Evolutionary conservation across 2,113 vertebrate species (phyloP).

Genomic region (Acrocephalus arundinaceus): DNA sequence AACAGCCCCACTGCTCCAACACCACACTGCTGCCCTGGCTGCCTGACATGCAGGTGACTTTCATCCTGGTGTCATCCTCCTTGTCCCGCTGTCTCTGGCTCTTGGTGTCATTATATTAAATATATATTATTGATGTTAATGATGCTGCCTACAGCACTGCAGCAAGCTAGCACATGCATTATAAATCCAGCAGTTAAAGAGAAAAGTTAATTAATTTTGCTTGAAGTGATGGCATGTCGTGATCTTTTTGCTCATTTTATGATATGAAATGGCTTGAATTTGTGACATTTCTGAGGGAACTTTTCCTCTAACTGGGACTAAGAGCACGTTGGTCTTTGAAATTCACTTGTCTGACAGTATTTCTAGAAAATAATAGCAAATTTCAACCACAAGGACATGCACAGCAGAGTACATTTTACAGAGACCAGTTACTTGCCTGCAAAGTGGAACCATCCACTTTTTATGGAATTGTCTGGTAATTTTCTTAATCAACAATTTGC

Average conservation of each 20-base stretch:
- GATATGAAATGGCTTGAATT: not conserved
- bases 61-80: not conserved
- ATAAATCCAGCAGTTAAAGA: conserved; percentile 5
- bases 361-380: not conserved
- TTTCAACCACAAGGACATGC: not conserved
- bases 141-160: not conserved
- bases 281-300: not conserved
- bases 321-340: not conserved
- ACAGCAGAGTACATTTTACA: not conserved
- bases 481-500: not conserved
- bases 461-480: not conserved
- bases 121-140: conserved; percentile 11
- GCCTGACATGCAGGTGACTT: not conserved
- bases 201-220: conserved; percentile 18
- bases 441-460: not conserved
- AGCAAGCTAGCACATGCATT: not conserved
- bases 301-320: not conserved
- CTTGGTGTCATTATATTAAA: not conserved
- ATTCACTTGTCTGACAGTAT: not conserved
- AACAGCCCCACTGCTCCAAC: not conserved
- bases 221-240: not conserved
- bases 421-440: not conserved
- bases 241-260: not conserved
- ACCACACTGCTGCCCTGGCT: not conserved
- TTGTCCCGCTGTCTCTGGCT: not conserved